phyloP scores from a whole-genome alignment of 2,888 invertebrate genomes.

The Chymomyza procnemis region DNA sequence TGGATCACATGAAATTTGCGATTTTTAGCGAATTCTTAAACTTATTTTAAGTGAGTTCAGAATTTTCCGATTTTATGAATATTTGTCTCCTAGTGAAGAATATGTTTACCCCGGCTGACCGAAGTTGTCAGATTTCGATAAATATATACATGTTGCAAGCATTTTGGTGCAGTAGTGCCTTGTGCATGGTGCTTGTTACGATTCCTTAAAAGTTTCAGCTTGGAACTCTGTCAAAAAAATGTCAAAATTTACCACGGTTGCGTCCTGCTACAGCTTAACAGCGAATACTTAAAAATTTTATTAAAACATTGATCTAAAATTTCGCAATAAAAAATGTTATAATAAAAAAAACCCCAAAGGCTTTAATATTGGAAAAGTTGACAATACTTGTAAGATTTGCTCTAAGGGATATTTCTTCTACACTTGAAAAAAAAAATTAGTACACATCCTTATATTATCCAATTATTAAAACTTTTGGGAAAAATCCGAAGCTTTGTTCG shows the following conservation, averaged over 20 bases:
- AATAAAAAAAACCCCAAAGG: too few species aligned
- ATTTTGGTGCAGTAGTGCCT: conserved; percentile 36
- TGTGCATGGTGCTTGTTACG: conserved; percentile 38
- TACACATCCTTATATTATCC: too few species aligned
- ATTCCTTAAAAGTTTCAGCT: neutral
- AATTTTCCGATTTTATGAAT: neutral
- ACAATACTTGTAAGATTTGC: too few species aligned
- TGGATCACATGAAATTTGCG: too few species aligned
- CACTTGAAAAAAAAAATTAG: too few species aligned
- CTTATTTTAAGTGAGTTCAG: neutral
- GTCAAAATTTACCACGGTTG: neutral
- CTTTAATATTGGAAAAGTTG: too few species aligned
- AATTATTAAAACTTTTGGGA: too few species aligned
- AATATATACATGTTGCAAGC: neutral
- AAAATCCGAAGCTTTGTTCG: too few species aligned
- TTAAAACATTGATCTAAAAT: too few species aligned
- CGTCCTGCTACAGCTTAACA: neutral
- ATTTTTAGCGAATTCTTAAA: neutral
- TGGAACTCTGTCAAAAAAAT: neutral
- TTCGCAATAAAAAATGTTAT: too few species aligned
- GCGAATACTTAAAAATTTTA: too few species aligned
- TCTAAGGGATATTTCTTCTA: too few species aligned
- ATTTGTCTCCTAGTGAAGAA: neutral
- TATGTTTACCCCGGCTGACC: neutral
- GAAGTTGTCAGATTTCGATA: neutral